Base-by-base conservation (phyloP, 1,140 invertebrate genomes). In the Kradibia gibbosae region DNA sequence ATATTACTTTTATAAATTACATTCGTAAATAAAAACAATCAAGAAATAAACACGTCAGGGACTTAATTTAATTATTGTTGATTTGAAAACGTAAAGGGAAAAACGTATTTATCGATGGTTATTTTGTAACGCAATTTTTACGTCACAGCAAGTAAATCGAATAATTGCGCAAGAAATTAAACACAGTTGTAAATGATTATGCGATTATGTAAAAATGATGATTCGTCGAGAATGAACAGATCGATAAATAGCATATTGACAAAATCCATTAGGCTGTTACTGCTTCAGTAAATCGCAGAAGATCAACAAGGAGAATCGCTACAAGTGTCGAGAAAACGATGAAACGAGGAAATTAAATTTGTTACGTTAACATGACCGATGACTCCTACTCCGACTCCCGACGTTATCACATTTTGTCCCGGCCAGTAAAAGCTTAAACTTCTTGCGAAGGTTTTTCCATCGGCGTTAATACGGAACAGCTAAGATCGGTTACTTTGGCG, bases 281-380 rank as follows among this genome's bases (percentile, higher is more conserved):
- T 53, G 10, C 20, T 53, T 3, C 3, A 53, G 4, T 53, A 53
- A 20, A 3, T 53, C 3, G 15, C 42, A 13, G 42, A 45, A 13
- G 42, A 45, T 13, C n/a, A n/a, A 45, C 42, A 53, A 20, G 20
- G 5, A 53, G 50, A 53, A 8, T 86, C 81, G 31, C 42, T 67
- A 28, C 79, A 55, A 85, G 81, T 82, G 70, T 62, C 73, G 17
- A 3, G 53, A 82, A 86, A 72, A 39, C 7, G 50, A 28, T 45
- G 22, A 65, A 80, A 25, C 34, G 42, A 77, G 17, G 50, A 78
- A 71, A 55, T 39, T 17, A 67, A 39, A 48, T 4, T 50, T 53
- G 67, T 78, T 67, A 50, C 4, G 45, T 25, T 15, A 11, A 31
- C 60, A 67, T 34, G 22, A 65, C 50, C 57, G 55, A 31, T 57